A percentile compares a stretch with the other conserved stretches of the same genome.
Evolutionary conservation across 1,140 invertebrate species (phyloP).

Genomic region (Caenorhabditis briggsae): DNA sequence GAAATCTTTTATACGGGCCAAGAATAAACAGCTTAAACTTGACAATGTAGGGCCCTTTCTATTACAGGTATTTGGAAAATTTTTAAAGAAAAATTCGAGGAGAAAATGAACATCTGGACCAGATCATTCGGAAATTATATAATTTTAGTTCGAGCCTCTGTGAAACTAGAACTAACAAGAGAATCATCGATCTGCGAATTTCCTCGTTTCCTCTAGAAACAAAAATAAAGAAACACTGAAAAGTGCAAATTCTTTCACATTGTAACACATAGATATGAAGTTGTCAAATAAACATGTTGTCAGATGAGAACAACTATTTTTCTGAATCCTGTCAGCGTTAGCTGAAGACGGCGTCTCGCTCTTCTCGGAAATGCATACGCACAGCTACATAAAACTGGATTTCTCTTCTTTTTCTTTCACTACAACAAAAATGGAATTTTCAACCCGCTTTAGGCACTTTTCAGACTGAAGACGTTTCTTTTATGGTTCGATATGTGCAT

Average conservation of each 20-base stretch:
- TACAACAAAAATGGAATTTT: conserved; percentile 30
- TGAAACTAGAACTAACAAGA: too few species aligned
- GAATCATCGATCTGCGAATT: too few species aligned
- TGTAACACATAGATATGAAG: conserved; percentile 42
- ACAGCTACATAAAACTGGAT: conserved; percentile 47
- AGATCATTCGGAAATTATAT: too few species aligned
- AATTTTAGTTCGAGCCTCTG: too few species aligned
- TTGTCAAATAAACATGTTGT: conserved; percentile 48
- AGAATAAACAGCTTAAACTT: too few species aligned
- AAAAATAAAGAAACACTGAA: neutral
- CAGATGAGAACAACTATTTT: conserved; percentile 7
- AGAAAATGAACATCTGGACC: too few species aligned
- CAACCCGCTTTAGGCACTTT: conserved; percentile 28
- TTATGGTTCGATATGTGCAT: neutral
- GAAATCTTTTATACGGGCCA: too few species aligned
- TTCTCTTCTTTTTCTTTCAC: conserved; percentile 29
- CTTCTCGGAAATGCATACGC: conserved; percentile 37
- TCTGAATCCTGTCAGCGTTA: conserved; percentile 40
- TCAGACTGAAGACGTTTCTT: neutral
- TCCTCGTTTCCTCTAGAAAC: neutral
- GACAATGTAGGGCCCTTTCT: too few species aligned
- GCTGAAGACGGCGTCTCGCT: neutral
- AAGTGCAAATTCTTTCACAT: neutral
- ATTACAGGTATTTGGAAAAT: too few species aligned
- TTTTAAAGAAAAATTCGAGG: too few species aligned